These are phyloP conservation scores for Drosophila parthenogenetica DNA, from an alignment of 2,888 invertebrate genomes.

Conservation along the genomic window DNA sequence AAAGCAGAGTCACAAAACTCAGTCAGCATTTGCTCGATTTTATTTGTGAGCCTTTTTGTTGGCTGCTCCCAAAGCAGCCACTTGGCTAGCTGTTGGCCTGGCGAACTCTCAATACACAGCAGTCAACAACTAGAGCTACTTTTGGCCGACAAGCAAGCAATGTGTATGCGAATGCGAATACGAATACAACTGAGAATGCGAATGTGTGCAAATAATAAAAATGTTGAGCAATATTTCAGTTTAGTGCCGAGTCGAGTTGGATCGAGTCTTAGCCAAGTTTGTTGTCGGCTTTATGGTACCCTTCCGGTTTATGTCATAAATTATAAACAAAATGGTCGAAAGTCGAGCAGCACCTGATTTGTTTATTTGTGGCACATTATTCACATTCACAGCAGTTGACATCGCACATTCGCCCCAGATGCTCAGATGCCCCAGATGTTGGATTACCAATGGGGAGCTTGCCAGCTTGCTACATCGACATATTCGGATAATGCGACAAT, in stretches of 20 bases:
- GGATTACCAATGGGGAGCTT: not conserved
- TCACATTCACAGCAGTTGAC: slow-evolving; percentile 59
- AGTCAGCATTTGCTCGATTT: slow-evolving; percentile 51
- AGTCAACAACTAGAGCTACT: slow-evolving; percentile 55
- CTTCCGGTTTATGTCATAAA: slow-evolving; percentile 59
- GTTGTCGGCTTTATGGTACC: slow-evolving; percentile 37
- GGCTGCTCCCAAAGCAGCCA: slow-evolving; percentile 9
- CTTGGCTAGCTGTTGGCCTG: slow-evolving; percentile 10
- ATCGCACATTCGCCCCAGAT: slow-evolving; percentile 35
- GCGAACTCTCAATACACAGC: slow-evolving; percentile 49
- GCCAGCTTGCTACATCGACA: slow-evolving; percentile 29
- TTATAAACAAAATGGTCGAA: slow-evolving; percentile 60
- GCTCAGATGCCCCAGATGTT: slow-evolving; percentile 4
- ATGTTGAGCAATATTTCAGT: slow-evolving; percentile 72
- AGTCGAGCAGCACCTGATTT: slow-evolving; percentile 65
- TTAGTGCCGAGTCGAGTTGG: slow-evolving; percentile 30
- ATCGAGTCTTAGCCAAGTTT: slow-evolving; percentile 11
- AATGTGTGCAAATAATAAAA: slow-evolving; percentile 68
- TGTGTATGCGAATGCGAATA: not conserved
- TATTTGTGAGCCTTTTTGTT: slow-evolving; percentile 52
- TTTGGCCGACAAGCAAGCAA: slow-evolving; percentile 38
- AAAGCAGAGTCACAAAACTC: slow-evolving; percentile 55
- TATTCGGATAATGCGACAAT: slow-evolving; percentile 36
- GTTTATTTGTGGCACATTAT: slow-evolving; percentile 69
- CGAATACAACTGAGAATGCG: slow-evolving; percentile 13